Percentiles rank a stretch among this genome's conserved stretches.
These are phyloP conservation scores for Ceratina australensis DNA, from an alignment of 1,140 invertebrate species.

Conservation along the genomic window DNA sequence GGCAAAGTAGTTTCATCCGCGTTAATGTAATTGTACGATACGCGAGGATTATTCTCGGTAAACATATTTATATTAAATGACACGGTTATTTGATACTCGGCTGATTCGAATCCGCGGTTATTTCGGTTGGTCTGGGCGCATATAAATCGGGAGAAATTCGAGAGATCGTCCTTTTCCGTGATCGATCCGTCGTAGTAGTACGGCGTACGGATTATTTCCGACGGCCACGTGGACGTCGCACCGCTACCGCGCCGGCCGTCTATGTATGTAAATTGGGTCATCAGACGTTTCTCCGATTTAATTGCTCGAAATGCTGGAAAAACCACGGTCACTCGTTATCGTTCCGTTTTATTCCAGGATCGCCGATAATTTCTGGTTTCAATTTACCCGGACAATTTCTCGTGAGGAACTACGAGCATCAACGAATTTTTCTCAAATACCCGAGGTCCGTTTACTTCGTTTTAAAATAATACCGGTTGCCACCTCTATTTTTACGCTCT, in stretches of 20 bases:
- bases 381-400: background rate
- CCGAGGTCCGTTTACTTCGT: background rate
- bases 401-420: too few relatives aligned
- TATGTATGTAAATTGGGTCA: constrained; percentile 56
- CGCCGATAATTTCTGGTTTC: constrained; percentile 31
- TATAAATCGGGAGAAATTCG: constrained; percentile 9
- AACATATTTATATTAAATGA: background rate
- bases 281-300: constrained; percentile 51
- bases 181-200: constrained; percentile 37
- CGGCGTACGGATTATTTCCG: constrained; percentile 52
- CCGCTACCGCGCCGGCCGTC: background rate
- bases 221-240: constrained; percentile 2
- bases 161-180: constrained; percentile 46
- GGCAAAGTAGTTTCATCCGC: too few relatives aligned
- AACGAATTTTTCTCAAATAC: constrained; percentile 7
- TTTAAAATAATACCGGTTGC: background rate
- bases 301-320: constrained; percentile 38
- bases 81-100: background rate
- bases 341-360: constrained; percentile 40
- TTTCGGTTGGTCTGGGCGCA: background rate
- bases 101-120: background rate
- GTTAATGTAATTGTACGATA: too few relatives aligned
- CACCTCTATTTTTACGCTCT: too few relatives aligned
- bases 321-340: background rate
- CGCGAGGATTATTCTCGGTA: background rate